These are phyloP conservation scores for Himalopsyche tibetana DNA, from an alignment of 2,888 invertebrate species.

Conservation along the genomic window DNA sequence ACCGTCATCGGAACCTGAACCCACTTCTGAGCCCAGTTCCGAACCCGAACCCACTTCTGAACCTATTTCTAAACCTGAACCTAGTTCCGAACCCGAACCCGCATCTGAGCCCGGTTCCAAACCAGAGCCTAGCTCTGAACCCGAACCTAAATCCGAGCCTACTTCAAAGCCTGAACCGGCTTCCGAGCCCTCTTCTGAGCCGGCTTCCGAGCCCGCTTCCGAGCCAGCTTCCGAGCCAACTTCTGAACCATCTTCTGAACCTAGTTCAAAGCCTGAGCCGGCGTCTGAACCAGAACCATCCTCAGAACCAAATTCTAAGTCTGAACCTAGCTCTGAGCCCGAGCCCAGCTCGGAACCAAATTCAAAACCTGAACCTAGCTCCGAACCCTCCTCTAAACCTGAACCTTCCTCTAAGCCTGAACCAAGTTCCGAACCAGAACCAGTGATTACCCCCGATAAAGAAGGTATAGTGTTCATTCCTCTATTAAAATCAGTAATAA, in stretches of 20 bases:
- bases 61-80: slow-evolving; percentile 70
- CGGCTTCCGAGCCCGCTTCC: slow-evolving; percentile 72
- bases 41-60: slow-evolving; percentile 71
- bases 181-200: slow-evolving; percentile 70
- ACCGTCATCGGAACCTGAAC: slow-evolving; percentile 70
- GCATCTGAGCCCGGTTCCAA: slow-evolving; percentile 71
- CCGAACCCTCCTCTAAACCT: slow-evolving; percentile 71
- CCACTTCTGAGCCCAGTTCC: slow-evolving; percentile 70
- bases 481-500: slow-evolving; percentile 65
- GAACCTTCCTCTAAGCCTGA: slow-evolving; percentile 69
- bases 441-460: slow-evolving; percentile 69
- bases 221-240: slow-evolving; percentile 72
- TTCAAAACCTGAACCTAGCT: slow-evolving; percentile 71
- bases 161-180: slow-evolving; percentile 69
- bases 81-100: slow-evolving; percentile 71
- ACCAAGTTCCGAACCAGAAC: slow-evolving; percentile 69
- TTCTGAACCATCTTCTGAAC: slow-evolving; percentile 68
- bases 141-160: slow-evolving; percentile 70
- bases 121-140: slow-evolving; percentile 68
- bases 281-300: slow-evolving; percentile 72
- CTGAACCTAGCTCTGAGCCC: slow-evolving; percentile 69
- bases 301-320: slow-evolving; percentile 68
- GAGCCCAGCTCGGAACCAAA: slow-evolving; percentile 74
- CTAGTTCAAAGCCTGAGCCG: slow-evolving; percentile 72
- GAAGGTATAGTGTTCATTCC: slow-evolving; percentile 67